Conservation (phyloP, 1,140 invertebrate genomes). For the Polypedilum vanderplanki region DNA sequence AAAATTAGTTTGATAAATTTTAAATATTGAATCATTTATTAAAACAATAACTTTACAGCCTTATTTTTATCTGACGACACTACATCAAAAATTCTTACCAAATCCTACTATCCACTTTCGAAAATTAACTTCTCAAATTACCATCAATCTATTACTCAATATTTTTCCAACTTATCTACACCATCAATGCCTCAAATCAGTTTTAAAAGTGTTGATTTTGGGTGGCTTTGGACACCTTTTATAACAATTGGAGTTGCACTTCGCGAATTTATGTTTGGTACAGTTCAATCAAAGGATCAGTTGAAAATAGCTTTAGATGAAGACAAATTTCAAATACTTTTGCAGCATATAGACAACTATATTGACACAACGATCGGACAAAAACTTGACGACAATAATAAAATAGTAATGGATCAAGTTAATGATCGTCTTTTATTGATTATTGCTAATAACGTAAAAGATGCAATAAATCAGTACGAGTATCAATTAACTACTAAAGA, state of each 20-base stretch:
- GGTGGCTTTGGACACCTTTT: neutral
- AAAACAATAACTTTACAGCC: neutral
- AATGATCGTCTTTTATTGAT: neutral
- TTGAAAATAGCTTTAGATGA: neutral
- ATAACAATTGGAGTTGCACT: neutral
- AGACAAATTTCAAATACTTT: neutral
- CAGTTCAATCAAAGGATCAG: neutral
- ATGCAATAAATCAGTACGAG: neutral
- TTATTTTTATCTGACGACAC: neutral
- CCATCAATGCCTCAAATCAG: neutral
- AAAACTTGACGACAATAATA: neutral
- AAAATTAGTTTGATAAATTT: neutral
- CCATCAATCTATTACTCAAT: neutral
- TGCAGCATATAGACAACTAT: neutral
- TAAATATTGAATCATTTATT: neutral
- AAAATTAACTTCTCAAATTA: constrained; percentile 30
- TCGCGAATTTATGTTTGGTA: neutral
- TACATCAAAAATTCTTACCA: neutral
- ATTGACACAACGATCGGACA: neutral
- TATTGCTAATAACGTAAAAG: neutral
- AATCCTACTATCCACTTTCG: constrained; percentile 30
- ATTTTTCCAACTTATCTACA: neutral
- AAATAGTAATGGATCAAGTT: neutral
- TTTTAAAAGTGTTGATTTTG: neutral
- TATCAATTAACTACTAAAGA: neutral